Conservation (phyloP, 1,140 invertebrate species). For the Capitella teleta region DNA sequence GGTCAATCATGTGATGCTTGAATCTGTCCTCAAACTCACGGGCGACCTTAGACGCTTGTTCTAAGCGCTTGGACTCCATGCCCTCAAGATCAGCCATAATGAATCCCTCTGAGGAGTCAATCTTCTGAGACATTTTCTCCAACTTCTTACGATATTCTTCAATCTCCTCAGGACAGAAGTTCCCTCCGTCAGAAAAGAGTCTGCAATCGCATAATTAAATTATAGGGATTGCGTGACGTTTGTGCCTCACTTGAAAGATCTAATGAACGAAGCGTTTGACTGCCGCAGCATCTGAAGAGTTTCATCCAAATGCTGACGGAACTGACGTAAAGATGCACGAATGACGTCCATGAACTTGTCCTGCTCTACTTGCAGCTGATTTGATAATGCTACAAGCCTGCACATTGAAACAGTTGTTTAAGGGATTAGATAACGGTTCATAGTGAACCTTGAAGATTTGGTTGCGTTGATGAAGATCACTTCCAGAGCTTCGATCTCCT, state of each 20-base stretch:
- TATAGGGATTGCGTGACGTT: background rate
- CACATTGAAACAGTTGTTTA: background rate
- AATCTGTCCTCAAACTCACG: conserved; percentile 42
- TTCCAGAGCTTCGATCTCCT: conserved; percentile 34
- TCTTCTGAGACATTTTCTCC: conserved; percentile 36
- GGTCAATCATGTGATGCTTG: conserved; percentile 40
- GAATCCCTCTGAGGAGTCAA: conserved; percentile 34
- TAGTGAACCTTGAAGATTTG: conserved; percentile 35
- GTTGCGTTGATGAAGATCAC: conserved; percentile 38
- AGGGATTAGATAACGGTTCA: background rate
- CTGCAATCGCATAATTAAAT: conserved; percentile 13
- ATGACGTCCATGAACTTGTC: conserved; percentile 38
- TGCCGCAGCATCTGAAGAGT: conserved; percentile 36
- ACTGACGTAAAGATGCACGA: conserved; percentile 32
- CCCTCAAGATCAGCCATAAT: conserved; percentile 41
- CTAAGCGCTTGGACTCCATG: conserved; percentile 39
- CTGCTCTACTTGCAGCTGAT: conserved; percentile 27
- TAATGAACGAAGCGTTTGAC: conserved; percentile 39
- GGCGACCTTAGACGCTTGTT: conserved; percentile 34
- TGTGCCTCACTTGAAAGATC: conserved; percentile 31
- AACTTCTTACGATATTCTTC: conserved; percentile 35
- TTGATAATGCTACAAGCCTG: conserved; percentile 32
- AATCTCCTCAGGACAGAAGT: conserved; percentile 42
- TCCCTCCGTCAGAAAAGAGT: conserved; percentile 41
- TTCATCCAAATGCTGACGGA: conserved; percentile 36